Percentiles rank a stretch among this genome's conserved stretches.
Conservation (phyloP, 2,797 vertebrate genomes). For the Cyclura pinguis region DNA sequence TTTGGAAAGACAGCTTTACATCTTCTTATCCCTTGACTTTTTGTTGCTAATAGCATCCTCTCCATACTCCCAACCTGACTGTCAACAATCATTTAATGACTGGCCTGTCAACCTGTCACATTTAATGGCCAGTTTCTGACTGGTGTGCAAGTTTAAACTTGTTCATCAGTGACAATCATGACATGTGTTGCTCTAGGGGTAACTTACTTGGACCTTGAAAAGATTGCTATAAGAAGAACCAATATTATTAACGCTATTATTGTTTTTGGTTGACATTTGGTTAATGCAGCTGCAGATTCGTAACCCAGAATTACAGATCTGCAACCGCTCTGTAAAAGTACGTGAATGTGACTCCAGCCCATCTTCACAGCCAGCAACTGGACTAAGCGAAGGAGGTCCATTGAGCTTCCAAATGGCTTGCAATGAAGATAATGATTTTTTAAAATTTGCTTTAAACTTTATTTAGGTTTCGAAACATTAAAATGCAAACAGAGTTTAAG, state of each 20-base stretch:
- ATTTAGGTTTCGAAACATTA: constrained; percentile 36
- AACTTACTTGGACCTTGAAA: background rate
- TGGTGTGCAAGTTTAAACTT: background rate
- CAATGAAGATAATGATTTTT: too few species aligned
- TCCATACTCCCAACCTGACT: accelerated
- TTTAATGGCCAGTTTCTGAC: constrained; percentile 40
- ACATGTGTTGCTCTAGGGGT: background rate
- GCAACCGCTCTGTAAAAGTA: too few species aligned
- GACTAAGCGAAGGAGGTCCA: too few species aligned
- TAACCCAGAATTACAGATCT: too few species aligned
- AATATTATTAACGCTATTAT: too few species aligned
- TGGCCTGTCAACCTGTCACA: constrained; percentile 41
- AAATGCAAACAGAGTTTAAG: constrained; percentile 21
- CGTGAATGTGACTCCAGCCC: too few species aligned
- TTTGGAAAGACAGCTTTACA: background rate
- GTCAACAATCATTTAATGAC: constrained; percentile 23
- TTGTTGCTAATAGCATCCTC: accelerated
- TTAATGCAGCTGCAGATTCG: too few species aligned
- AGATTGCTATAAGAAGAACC: background rate
- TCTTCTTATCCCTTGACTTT: background rate
- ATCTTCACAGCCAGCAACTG: too few species aligned
- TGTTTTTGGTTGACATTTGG: too few species aligned
- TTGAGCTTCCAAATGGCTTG: too few species aligned
- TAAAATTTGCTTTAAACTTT: constrained; percentile 6
- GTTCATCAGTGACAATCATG: background rate